Evolutionary conservation across 2,888 invertebrate genomes (phyloP), one percentile per base, ranked within the genome.

Genomic region (Andrena haemorrhoa): DNA sequence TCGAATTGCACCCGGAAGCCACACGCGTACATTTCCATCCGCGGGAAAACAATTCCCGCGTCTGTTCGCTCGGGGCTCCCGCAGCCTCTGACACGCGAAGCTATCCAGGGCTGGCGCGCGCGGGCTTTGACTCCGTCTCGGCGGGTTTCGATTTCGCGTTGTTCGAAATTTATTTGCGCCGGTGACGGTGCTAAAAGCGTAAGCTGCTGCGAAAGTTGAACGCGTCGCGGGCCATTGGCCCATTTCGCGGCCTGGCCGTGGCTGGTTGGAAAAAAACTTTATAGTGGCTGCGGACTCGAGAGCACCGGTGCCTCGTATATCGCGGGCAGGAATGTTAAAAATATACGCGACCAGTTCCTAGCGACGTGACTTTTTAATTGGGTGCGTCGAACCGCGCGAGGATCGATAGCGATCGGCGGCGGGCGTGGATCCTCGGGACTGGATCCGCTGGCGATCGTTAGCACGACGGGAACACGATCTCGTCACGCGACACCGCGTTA

Each of bases 321-420:
- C 51, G 63, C n/a, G 49, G 29, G 20, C 47, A 72, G 70, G 23
- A 81, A 83, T 79, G n/a, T 79, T 79, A 86, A 86, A 87, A 88
- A 88, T 87, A 87, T 56, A 20, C 68, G 51, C n/a, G 41, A n/a
- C 64, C 49, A 10, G 29, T 20, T 41, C 10, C 16, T 16, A 53
- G 12, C 47, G 33, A 29, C 66, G 20, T 26, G 49, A 74, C 31
- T 41, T 63, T 77, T 80, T 74, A 70, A 85, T 69, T n/a, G 79
- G 31, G 76, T 68, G 65, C 76, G 47, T 74, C 78, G 85, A 69
- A 74, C 79, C 61, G 65, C 60, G 23, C 41, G 1, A 16, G 23
- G 58, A 68, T 80, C 73, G 7, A 74, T 75, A 29, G 33, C 56
- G 60, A 71, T 61, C 26, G 51, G 31, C 6, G 20, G 1, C 20